Percentiles rank a stretch among this genome's conserved stretches.
These are phyloP conservation scores for Coranthus polyacanthus DNA, from an alignment of 2,797 vertebrate species.

Conservation along the genomic window DNA sequence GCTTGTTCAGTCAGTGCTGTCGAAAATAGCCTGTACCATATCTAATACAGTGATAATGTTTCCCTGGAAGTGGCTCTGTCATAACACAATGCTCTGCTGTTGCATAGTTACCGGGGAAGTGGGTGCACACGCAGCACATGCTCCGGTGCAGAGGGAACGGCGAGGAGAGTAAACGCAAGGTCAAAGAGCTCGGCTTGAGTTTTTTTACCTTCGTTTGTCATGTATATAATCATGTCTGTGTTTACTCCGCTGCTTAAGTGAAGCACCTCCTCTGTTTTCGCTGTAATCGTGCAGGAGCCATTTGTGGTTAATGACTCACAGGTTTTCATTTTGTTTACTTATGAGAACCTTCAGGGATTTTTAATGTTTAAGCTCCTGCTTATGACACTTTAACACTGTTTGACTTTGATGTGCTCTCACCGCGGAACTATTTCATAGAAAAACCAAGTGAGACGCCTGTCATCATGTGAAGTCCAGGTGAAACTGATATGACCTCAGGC, in stretches of 20 bases:
- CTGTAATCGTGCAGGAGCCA: constrained; percentile 32
- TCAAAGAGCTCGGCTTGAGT: constrained; percentile 26
- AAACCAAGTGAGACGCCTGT: constrained; percentile 8
- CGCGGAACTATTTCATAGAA: constrained; percentile 26
- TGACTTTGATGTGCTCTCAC: constrained; percentile 55
- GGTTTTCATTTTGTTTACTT: constrained; percentile 57
- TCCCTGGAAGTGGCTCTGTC: constrained; percentile 79
- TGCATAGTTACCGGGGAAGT: constrained; percentile 74
- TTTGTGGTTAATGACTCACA: constrained; percentile 73
- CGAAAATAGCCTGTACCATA: constrained; percentile 64
- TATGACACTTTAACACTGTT: constrained; percentile 36
- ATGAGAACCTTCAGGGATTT: constrained; percentile 44
- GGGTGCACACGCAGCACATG: constrained; percentile 73
- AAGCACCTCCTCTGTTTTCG: constrained; percentile 37
- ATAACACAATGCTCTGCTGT: constrained; percentile 75
- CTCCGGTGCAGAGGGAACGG: constrained; percentile 50
- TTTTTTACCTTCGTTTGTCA: constrained; percentile 15
- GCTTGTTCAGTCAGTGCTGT: constrained; percentile 65
- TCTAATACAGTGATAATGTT: constrained; percentile 72
- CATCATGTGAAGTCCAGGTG: constrained; percentile 51
- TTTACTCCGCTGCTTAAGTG: constrained; percentile 14
- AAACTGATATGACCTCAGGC: constrained; percentile 40
- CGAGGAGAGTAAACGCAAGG: constrained; percentile 49
- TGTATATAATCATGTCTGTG: constrained; percentile 3
- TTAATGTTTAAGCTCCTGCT: constrained; percentile 58